Percentiles rank a stretch among this genome's conserved stretches.
These are phyloP conservation scores for Geotrupes spiniger DNA, from an alignment of 2,888 invertebrate genomes.

Conservation along the genomic window DNA sequence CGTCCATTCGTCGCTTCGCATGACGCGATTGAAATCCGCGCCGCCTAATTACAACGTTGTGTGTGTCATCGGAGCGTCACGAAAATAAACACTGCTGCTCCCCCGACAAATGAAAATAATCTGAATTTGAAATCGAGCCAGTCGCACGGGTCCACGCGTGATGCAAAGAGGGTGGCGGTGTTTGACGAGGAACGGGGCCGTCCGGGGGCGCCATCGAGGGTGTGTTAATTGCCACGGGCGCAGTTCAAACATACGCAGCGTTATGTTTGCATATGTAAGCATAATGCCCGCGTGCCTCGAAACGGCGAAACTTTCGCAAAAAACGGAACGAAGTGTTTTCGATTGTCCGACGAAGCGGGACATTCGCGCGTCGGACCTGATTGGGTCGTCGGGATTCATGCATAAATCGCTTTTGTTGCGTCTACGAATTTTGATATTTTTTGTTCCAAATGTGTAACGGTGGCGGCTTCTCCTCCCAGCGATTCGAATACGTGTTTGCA, in stretches of 20 bases:
- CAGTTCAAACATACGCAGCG: constrained; percentile 9
- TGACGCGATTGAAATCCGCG: too few species aligned
- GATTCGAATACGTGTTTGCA: not conserved
- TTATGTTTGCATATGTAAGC: constrained; percentile 17
- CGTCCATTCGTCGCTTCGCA: too few species aligned
- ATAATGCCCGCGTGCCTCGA: constrained; percentile 5
- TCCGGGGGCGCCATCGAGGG: constrained; percentile 9
- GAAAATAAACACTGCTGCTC: constrained; percentile 1
- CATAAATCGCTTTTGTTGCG: too few species aligned
- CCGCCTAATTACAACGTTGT: too few species aligned
- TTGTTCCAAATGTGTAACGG: too few species aligned
- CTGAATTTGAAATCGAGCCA: constrained; percentile 13
- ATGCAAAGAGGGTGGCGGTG: constrained; percentile 15
- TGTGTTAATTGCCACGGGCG: constrained; percentile 16
- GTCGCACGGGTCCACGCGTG: constrained; percentile 4
- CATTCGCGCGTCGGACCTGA: too few species aligned
- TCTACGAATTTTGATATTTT: too few species aligned
- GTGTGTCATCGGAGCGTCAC: not conserved
- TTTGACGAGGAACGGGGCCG: constrained; percentile 8
- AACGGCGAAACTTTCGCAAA: constrained; percentile 5
- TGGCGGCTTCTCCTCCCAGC: too few species aligned
- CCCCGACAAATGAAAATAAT: constrained; percentile 7
- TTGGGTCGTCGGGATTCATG: too few species aligned
- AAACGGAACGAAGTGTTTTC: not conserved
- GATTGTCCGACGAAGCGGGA: not conserved